phyloP scores from a whole-genome alignment of 2,113 vertebrate species.

The Gorsachius goisagi region DNA sequence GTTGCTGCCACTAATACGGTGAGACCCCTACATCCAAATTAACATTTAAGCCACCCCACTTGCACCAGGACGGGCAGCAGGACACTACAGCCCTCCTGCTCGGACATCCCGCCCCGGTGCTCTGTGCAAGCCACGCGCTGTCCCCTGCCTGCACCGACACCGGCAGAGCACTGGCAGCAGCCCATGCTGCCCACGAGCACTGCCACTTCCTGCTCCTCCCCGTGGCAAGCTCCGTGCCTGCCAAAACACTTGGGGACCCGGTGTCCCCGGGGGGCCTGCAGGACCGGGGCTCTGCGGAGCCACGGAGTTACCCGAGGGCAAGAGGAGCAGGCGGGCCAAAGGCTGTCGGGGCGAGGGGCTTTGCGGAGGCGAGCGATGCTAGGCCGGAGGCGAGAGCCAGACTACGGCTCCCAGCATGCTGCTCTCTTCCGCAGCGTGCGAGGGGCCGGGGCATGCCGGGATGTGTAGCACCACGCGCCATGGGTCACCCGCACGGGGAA shows the following conservation, averaged over 20 bases:
- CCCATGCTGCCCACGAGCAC: fast-evolving
- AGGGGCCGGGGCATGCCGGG: neutral
- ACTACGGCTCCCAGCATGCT: slow-evolving; percentile 47
- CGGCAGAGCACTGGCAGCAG: neutral
- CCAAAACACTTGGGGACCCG: neutral
- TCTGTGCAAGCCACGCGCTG: fast-evolving
- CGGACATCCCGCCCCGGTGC: neutral
- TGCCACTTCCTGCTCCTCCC: neutral
- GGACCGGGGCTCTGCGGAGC: neutral
- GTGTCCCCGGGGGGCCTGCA: neutral
- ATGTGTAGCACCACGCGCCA: fast-evolving
- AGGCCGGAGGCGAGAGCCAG: neutral
- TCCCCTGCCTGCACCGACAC: fast-evolving
- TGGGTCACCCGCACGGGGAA: fast-evolving
- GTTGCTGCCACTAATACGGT: fast-evolving
- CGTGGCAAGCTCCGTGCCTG: neutral
- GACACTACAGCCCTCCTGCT: neutral
- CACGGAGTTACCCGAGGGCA: neutral
- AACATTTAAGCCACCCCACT: neutral
- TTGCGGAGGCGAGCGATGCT: neutral
- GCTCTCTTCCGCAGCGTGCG: neutral
- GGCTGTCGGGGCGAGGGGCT: neutral
- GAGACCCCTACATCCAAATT: neutral
- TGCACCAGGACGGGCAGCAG: neutral
- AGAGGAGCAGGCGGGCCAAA: neutral